These are phyloP conservation scores for Etia nguti DNA, from an alignment of 2,113 vertebrate genomes.

Conservation along the genomic window DNA sequence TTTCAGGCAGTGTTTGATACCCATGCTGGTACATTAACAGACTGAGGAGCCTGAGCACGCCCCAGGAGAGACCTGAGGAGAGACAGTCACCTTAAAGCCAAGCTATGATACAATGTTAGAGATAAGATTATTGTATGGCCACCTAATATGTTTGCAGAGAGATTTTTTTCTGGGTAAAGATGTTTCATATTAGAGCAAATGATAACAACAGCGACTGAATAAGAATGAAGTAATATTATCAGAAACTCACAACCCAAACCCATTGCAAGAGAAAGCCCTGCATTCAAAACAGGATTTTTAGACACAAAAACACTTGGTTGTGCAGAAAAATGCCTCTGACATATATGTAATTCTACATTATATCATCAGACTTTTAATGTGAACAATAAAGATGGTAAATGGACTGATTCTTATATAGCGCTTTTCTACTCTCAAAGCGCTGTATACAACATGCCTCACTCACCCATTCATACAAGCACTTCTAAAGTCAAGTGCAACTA, in stretches of 20 bases:
- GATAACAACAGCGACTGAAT: background rate
- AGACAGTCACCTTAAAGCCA: background rate
- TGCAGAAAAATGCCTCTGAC: background rate
- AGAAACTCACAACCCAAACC: background rate
- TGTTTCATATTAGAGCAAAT: background rate
- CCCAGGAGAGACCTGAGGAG: conserved; percentile 30
- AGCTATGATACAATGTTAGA: background rate
- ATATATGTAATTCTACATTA: background rate
- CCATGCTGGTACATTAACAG: background rate
- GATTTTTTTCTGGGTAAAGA: conserved; percentile 5
- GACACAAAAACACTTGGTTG: background rate
- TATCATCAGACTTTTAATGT: background rate
- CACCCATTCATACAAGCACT: too few species aligned
- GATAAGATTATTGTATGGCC: conserved; percentile 1
- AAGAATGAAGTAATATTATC: background rate
- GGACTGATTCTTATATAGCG: too few species aligned
- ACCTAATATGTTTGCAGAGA: background rate
- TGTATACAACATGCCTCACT: too few species aligned
- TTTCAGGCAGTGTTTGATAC: conserved; percentile 2
- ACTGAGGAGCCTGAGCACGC: background rate
- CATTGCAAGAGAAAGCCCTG: background rate
- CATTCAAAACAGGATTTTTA: background rate
- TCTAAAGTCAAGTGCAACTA: too few species aligned
- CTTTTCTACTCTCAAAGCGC: too few species aligned
- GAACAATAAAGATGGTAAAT: too few species aligned